Evolutionary conservation across 2,797 vertebrate species (phyloP), one percentile per base, ranked within the genome.

Genomic region (Chaenodraco wilsoni): DNA sequence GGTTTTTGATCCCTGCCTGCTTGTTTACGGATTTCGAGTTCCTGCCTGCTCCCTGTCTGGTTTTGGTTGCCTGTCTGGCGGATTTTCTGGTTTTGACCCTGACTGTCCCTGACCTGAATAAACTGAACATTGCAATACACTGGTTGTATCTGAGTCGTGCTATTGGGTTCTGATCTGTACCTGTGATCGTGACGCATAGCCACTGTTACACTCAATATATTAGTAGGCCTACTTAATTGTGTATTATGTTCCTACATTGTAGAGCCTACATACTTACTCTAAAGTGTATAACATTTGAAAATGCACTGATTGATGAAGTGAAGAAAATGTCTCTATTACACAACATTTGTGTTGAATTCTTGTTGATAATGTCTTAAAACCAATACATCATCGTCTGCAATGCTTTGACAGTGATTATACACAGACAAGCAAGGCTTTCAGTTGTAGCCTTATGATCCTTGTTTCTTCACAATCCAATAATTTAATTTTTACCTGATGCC

Each of bases 391-490:
- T 9, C 13, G 15, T 17, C n/a, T 9, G 44, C 9, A 31, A 27
- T 72, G 45, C 62, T 61, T 62, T 72, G 27, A 67, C 16, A 45
- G 19, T 2, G 3, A 56, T 37, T 52, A 76, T 51, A 54, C 9
- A 45, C 56, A 62, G 21, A 23, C 3, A 49, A 49, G 56, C 37
- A 43, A 48, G 27, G n/a, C 66, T 50, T 55, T 72, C 21, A 33
- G 19, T 41, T 65, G 31, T 17, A 48, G 31, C 19, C 19, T 50
- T 4, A 1, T 23, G 17, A 56, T n/a, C 7, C 13, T 16, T 55
- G 21, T 31, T 48, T 65, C 48, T 46, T 27, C 23, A 27, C 23
- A 27, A 27, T 27, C 23, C 23, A 27, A 27, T 3, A 27, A 3
- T 27, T 27, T 3, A 27, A 27, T 27, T 27, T 27, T 3, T 40